These are phyloP conservation scores for Hemiscyllium ocellatum DNA, from an alignment of 2,113 vertebrate genomes.

Conservation along the genomic window DNA sequence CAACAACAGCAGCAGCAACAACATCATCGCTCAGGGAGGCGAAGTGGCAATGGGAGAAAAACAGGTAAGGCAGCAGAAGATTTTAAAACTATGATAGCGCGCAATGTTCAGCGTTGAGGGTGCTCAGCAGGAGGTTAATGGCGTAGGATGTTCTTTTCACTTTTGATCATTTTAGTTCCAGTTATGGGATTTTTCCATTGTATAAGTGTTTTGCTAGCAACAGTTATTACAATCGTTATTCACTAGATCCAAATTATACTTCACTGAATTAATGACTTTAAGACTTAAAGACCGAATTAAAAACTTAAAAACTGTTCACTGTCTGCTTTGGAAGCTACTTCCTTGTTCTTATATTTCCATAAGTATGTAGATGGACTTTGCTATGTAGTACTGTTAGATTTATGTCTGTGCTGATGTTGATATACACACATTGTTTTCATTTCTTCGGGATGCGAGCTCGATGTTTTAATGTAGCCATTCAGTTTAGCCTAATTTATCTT, in stretches of 20 bases:
- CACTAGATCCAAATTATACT: background rate
- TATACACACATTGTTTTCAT: background rate
- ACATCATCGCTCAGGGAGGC: conserved; percentile 13
- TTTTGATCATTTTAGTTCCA: background rate
- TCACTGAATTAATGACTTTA: background rate
- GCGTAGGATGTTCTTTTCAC: background rate
- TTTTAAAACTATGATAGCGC: background rate
- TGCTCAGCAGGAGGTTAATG: background rate
- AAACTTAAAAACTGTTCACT: background rate
- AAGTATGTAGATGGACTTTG: too few relatives aligned
- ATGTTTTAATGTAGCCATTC: background rate
- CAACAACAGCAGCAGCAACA: conserved; percentile 6
- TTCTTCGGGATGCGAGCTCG: background rate
- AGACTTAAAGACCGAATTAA: background rate
- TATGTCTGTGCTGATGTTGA: background rate
- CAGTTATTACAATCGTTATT: background rate
- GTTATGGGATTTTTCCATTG: background rate
- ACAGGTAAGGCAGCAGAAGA: background rate
- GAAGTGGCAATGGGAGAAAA: conserved; percentile 11
- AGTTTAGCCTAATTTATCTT: background rate
- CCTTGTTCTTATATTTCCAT: background rate
- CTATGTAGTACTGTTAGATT: background rate
- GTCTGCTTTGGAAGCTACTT: background rate
- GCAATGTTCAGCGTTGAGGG: background rate
- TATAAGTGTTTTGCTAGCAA: background rate